These are phyloP conservation scores for Scopus umbretta DNA, from an alignment of 2,113 vertebrate genomes.

Conservation along the genomic window DNA sequence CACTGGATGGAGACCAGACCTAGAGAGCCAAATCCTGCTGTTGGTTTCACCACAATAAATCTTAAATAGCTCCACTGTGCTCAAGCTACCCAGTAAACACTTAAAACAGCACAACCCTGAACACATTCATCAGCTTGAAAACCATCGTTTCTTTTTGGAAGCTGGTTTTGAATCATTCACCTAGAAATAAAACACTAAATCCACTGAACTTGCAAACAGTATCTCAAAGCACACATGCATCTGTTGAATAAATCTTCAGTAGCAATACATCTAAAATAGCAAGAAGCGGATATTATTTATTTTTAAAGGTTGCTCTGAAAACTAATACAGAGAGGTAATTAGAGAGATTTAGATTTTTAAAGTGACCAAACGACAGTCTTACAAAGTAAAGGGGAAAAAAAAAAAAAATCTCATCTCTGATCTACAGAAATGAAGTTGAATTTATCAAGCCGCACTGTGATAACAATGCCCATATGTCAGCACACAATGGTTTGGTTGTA, in stretches of 20 bases:
- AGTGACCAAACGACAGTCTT: neutral
- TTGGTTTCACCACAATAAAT: constrained; percentile 32
- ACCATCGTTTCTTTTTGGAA: neutral
- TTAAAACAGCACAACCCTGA: neutral
- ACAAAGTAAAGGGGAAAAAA: neutral
- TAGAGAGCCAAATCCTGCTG: constrained; percentile 16
- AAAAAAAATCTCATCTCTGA: neutral
- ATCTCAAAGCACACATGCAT: neutral
- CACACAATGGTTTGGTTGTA: constrained; percentile 15
- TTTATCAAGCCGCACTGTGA: neutral
- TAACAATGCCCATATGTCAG: neutral
- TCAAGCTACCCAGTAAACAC: constrained; percentile 6
- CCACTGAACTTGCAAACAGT: neutral
- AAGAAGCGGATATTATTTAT: neutral
- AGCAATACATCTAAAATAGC: neutral
- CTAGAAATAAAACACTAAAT: neutral
- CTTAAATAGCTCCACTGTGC: neutral
- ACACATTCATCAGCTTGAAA: neutral
- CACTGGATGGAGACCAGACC: neutral
- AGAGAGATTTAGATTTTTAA: neutral
- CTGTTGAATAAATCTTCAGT: neutral
- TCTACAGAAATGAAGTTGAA: neutral
- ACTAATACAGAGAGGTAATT: neutral
- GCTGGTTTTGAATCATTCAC: neutral
- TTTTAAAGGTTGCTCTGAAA: neutral